phyloP scores from a whole-genome alignment of 2,888 invertebrate species.

The Hylaea fasciaria region DNA sequence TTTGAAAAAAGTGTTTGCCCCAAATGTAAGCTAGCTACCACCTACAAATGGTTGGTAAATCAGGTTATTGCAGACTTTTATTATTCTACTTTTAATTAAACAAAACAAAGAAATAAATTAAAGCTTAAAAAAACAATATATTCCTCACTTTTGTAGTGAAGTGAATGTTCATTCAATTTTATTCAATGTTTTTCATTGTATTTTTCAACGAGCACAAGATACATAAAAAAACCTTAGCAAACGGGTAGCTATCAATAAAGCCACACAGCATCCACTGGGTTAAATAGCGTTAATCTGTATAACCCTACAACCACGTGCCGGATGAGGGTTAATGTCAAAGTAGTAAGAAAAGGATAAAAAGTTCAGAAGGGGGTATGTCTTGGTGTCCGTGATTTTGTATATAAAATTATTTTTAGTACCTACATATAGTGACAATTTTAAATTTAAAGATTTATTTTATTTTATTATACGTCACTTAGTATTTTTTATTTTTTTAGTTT shows the following conservation, averaged over 20 bases:
- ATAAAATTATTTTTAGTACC: not conserved
- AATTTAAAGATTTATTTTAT: not conserved
- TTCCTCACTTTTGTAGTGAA: too few species aligned
- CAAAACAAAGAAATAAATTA: too few species aligned
- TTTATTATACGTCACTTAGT: not conserved
- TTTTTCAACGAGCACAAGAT: not conserved
- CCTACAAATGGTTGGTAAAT: too few species aligned
- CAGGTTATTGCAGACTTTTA: too few species aligned
- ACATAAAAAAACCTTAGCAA: not conserved
- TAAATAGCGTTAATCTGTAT: slow-evolving; percentile 62
- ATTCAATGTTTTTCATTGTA: not conserved
- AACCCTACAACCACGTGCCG: slow-evolving; percentile 75
- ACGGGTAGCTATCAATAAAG: slow-evolving; percentile 41
- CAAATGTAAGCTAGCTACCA: not conserved
- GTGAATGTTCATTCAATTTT: too few species aligned
- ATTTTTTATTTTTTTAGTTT: too few species aligned
- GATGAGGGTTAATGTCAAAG: slow-evolving; percentile 64
- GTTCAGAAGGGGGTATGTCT: slow-evolving; percentile 38
- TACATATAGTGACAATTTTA: too few species aligned
- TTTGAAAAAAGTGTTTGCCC: slow-evolving; percentile 13
- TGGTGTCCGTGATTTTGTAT: slow-evolving; percentile 7
- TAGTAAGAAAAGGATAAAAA: slow-evolving; percentile 43
- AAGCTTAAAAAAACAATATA: too few species aligned
- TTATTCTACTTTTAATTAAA: too few species aligned
- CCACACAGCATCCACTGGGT: slow-evolving; percentile 73